A percentile compares a stretch with the other conserved stretches of the same genome.
Conservation (phyloP, 2,888 invertebrate species). For the Pardosa pseudoannulata region DNA sequence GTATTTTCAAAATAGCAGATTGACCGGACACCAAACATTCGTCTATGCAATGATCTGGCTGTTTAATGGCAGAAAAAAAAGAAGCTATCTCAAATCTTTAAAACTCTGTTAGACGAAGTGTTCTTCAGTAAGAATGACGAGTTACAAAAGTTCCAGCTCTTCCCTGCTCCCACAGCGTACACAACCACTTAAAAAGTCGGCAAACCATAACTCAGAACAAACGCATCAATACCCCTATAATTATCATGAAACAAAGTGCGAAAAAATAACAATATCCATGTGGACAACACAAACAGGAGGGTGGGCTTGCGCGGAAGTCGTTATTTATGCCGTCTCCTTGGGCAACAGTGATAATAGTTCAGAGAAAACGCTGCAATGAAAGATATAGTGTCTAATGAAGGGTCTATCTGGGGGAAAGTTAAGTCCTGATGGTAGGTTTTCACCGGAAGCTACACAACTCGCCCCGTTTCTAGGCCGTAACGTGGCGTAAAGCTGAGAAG, state of each 20-base stretch:
- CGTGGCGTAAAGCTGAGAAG: conserved; percentile 39
- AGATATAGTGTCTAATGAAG: conserved; percentile 60
- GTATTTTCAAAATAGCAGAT: too few relatives aligned
- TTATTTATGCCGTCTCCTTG: conserved; percentile 44
- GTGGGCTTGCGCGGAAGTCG: conserved; percentile 6
- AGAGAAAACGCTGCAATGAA: conserved; percentile 31
- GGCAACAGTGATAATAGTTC: conserved; percentile 52
- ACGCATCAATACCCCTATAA: conserved; percentile 29
- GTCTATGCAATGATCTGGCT: too few relatives aligned
- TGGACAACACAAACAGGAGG: conserved; percentile 23
- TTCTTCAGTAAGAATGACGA: too few relatives aligned
- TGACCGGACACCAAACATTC: too few relatives aligned
- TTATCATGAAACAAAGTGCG: conserved; percentile 54
- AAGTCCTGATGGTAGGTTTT: conserved; percentile 56
- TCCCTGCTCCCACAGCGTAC: too few relatives aligned
- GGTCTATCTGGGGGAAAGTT: conserved; percentile 16
- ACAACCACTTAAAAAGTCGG: too few relatives aligned
- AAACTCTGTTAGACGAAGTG: too few relatives aligned
- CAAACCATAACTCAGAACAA: conserved; percentile 35
- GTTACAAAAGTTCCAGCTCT: too few relatives aligned
- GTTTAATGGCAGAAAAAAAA: too few relatives aligned
- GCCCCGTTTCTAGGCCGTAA: conserved; percentile 49
- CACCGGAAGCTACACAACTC: conserved; percentile 65
- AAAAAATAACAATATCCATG: conserved; percentile 45
- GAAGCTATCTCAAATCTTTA: too few relatives aligned